Evolutionary conservation across 2,797 vertebrate genomes (phyloP).

Genomic region (Onychomys arenicola): DNA sequence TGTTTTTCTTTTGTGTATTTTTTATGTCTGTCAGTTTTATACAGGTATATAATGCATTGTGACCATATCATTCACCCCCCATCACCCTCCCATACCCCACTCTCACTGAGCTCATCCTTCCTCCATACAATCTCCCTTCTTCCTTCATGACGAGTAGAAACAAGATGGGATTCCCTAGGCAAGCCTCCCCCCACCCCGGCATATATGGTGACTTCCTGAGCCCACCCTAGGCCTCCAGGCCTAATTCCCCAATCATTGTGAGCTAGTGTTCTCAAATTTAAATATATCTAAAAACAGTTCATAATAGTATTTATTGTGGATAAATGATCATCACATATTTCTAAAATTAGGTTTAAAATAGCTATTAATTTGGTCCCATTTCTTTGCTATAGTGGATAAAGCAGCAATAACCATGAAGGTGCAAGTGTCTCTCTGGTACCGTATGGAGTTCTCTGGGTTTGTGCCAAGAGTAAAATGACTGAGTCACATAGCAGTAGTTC

Average conservation of each 20-base stretch:
- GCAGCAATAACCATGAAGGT: neutral
- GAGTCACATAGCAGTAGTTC: neutral
- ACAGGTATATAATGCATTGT: neutral
- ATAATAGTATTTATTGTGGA: neutral
- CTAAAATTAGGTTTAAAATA: neutral
- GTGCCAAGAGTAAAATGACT: neutral
- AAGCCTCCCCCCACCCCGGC: neutral
- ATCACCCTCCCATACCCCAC: neutral
- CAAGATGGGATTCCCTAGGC: neutral
- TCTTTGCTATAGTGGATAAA: neutral
- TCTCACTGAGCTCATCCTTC: neutral
- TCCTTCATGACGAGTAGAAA: neutral
- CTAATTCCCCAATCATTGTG: neutral
- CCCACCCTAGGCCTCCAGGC: neutral
- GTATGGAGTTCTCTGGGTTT: neutral
- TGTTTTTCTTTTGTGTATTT: neutral
- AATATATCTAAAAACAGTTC: constrained; percentile 1
- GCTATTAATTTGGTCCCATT: neutral
- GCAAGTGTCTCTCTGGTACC: neutral
- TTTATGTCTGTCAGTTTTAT: neutral
- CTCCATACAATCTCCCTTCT: neutral
- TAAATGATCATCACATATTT: neutral
- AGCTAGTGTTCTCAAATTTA: neutral
- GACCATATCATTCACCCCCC: too few relatives aligned
- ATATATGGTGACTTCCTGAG: neutral